Conservation (phyloP, 2,888 invertebrate species). For the Choreutis nemorana region DNA sequence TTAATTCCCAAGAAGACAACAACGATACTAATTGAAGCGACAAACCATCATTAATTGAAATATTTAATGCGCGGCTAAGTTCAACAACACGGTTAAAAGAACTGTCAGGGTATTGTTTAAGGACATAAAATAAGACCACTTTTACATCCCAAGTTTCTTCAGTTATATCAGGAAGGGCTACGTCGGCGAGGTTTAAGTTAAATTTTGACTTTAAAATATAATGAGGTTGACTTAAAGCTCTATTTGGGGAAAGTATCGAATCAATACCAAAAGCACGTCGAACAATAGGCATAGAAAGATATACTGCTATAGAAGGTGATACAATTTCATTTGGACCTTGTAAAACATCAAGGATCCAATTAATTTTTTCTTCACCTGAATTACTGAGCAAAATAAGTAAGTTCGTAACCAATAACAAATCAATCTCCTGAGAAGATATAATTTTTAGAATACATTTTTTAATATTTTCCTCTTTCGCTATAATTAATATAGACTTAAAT, state of each 20-base stretch:
- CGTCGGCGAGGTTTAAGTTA: slow-evolving; percentile 46
- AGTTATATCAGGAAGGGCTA: slow-evolving; percentile 44
- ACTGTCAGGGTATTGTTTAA: slow-evolving; percentile 39
- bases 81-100: slow-evolving; percentile 34
- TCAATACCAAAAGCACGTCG: slow-evolving; percentile 33
- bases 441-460: slow-evolving; percentile 38
- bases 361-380: slow-evolving; percentile 22
- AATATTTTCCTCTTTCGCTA: slow-evolving; percentile 19
- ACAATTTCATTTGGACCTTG: slow-evolving; percentile 39
- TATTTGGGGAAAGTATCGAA: slow-evolving; percentile 26
- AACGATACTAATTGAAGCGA: slow-evolving; percentile 47
- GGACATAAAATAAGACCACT: slow-evolving; percentile 47
- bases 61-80: slow-evolving; percentile 40
- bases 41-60: slow-evolving; percentile 43
- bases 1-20: slow-evolving; percentile 46
- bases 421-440: slow-evolving; percentile 35
- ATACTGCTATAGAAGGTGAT: slow-evolving; percentile 27
- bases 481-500: too few relatives aligned
- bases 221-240: slow-evolving; percentile 40
- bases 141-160: slow-evolving; percentile 59
- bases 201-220: slow-evolving; percentile 47
- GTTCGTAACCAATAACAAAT: slow-evolving; percentile 38
- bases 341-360: slow-evolving; percentile 33
- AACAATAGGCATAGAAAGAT: slow-evolving; percentile 30
- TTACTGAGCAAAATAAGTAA: slow-evolving; percentile 28